Evolutionary conservation across 37 sponge, comb jelly and placozoan genomes (phyloP).

Genomic region (Lycopodina hypogea): DNA sequence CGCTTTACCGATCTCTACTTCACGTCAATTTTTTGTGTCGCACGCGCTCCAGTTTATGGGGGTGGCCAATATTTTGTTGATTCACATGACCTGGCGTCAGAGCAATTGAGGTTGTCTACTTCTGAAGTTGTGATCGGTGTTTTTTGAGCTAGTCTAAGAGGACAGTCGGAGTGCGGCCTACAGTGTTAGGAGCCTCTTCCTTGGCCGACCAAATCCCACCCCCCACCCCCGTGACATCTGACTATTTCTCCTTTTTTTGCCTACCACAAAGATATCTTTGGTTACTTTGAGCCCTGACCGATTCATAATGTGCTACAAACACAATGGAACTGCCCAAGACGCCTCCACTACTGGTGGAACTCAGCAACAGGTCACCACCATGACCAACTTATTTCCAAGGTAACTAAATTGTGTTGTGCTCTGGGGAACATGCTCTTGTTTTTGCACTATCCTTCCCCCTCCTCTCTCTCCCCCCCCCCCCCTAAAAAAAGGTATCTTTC

Average conservation of each 20-base stretch:
- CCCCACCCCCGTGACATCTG: background rate
- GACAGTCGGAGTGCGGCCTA: constrained; percentile 86
- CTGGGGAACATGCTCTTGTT: background rate
- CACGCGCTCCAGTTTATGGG: too few species aligned
- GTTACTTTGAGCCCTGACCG: too few species aligned
- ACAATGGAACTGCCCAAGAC: constrained; percentile 1
- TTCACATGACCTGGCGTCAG: too few species aligned
- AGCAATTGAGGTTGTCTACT: too few species aligned
- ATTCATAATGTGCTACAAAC: constrained; percentile 70
- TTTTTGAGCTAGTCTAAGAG: too few species aligned
- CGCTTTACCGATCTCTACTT: too few species aligned
- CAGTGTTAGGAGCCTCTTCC: constrained; percentile 91
- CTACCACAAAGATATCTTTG: background rate
- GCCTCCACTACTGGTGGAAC: background rate
- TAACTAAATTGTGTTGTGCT: background rate
- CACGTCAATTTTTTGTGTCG: too few species aligned
- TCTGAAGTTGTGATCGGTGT: too few species aligned
- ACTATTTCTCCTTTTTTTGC: background rate
- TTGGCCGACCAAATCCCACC: constrained; percentile 11
- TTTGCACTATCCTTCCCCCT: too few species aligned
- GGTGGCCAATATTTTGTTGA: too few species aligned
- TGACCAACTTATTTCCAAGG: constrained; percentile 37
- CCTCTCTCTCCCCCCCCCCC: too few species aligned
- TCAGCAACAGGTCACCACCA: background rate
- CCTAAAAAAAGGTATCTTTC: too few species aligned